A percentile compares a stretch with the other conserved stretches of the same genome.
These are phyloP conservation scores for Stomorhina lunata DNA, from an alignment of 2,888 invertebrate genomes.

Conservation along the genomic window DNA sequence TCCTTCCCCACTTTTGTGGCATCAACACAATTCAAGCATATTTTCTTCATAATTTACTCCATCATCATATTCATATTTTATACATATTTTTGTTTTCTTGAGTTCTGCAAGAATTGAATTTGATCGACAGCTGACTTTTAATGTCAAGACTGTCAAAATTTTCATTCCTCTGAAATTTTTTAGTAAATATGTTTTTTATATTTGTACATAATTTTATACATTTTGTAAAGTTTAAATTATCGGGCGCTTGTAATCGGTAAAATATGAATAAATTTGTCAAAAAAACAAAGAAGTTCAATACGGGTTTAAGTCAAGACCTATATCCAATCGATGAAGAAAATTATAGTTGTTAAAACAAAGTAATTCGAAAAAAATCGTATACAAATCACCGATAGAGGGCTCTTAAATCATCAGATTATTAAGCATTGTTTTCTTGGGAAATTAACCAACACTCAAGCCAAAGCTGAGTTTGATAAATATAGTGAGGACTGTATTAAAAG, in stretches of 20 bases:
- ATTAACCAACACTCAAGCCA: too few relatives aligned
- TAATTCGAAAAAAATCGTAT: too few relatives aligned
- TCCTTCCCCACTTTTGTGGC: constrained; percentile 12
- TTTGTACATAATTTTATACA: too few relatives aligned
- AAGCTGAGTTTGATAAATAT: too few relatives aligned
- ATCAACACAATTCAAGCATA: constrained; percentile 15
- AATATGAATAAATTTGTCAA: not conserved
- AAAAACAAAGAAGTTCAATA: too few relatives aligned
- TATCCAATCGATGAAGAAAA: too few relatives aligned
- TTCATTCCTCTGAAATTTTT: constrained; percentile 26
- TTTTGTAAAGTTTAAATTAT: constrained; percentile 17
- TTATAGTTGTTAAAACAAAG: too few relatives aligned
- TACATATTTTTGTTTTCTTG: constrained; percentile 24
- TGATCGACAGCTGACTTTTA: constrained; percentile 78
- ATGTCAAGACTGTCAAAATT: constrained; percentile 75
- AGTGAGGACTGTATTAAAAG: too few relatives aligned
- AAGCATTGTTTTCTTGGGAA: too few relatives aligned
- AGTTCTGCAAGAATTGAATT: constrained; percentile 69
- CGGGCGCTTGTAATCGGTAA: not conserved
- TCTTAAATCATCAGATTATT: too few relatives aligned
- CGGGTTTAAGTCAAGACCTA: too few relatives aligned
- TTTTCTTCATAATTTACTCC: constrained; percentile 51
- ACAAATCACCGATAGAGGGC: too few relatives aligned
- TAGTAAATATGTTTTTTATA: constrained; percentile 30
- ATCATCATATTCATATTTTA: constrained; percentile 38